A percentile compares a stretch with the other conserved stretches of the same genome.
phyloP scores from a whole-genome alignment of 2,797 vertebrate genomes.

The Vultur gryphus region DNA sequence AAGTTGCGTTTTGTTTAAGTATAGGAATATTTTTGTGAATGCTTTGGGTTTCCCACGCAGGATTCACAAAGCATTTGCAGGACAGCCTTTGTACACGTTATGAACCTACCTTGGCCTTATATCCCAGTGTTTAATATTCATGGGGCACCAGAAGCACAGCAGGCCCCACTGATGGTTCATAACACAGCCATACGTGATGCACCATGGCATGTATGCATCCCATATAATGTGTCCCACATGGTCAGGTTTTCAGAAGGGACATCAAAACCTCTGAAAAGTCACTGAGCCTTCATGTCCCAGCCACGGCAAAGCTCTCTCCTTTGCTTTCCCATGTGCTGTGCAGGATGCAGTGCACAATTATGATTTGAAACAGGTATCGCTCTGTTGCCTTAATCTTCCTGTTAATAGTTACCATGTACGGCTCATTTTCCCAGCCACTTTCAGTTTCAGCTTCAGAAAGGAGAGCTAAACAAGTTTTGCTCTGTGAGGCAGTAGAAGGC shows the following conservation, averaged over 20 bases:
- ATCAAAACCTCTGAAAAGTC: not conserved
- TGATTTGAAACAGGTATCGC: not conserved
- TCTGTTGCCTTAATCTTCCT: not conserved
- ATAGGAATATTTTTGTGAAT: not conserved
- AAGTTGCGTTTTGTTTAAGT: not conserved
- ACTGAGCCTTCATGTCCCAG: not conserved
- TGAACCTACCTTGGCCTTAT: not conserved
- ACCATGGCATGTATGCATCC: not conserved
- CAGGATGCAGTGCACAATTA: not conserved
- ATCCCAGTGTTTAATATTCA: not conserved
- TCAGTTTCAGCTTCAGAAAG: not conserved
- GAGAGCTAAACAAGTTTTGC: not conserved
- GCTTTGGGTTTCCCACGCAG: not conserved
- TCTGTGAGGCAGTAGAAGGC: not conserved
- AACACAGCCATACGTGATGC: not conserved
- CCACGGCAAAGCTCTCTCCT: not conserved
- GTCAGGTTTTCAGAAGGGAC: not conserved
- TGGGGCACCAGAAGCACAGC: not conserved
- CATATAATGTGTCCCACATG: not conserved
- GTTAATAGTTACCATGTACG: not conserved
- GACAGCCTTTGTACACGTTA: not conserved
- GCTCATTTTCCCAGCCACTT: not conserved
- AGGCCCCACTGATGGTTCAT: accelerated
- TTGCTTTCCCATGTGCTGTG: not conserved
- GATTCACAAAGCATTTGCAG: not conserved